Evolutionary conservation across 2,113 vertebrate species (phyloP).

Genomic region (Nymphicus hollandicus): DNA sequence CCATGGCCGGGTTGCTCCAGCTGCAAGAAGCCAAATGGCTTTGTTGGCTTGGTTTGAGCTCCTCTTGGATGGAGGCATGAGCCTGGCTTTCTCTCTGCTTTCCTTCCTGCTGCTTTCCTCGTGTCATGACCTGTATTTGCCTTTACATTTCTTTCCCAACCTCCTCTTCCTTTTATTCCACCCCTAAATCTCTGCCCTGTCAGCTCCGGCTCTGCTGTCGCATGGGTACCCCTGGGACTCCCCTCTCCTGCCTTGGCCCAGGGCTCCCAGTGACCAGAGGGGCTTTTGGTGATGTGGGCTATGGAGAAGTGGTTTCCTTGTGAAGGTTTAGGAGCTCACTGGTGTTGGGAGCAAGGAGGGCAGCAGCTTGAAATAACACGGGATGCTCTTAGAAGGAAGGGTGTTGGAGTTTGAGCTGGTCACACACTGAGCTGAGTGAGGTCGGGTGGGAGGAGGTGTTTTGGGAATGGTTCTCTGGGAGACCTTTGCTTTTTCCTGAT

Average conservation of each 20-base stretch:
- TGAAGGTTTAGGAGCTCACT: background rate
- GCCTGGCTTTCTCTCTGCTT: background rate
- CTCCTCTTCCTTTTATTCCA: background rate
- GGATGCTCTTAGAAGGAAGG: background rate
- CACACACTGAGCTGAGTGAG: background rate
- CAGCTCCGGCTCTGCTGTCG: background rate
- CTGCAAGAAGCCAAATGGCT: background rate
- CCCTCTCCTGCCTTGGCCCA: background rate
- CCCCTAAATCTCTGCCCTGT: background rate
- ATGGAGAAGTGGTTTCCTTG: background rate
- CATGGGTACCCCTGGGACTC: background rate
- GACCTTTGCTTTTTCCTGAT: background rate
- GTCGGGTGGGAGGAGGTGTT: background rate
- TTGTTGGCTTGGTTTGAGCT: background rate
- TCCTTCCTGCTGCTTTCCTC: background rate
- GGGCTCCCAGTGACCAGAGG: background rate
- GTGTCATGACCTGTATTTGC: background rate
- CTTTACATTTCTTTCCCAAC: background rate
- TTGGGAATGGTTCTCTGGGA: background rate
- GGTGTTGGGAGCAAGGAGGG: background rate
- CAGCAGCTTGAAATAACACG: fast-evolving
- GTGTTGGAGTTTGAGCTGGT: background rate
- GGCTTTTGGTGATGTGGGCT: background rate
- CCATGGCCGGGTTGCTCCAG: fast-evolving
- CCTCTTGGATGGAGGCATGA: background rate